Conservation (phyloP, 2,113 vertebrate genomes). For the Tiliqua scincoides region DNA sequence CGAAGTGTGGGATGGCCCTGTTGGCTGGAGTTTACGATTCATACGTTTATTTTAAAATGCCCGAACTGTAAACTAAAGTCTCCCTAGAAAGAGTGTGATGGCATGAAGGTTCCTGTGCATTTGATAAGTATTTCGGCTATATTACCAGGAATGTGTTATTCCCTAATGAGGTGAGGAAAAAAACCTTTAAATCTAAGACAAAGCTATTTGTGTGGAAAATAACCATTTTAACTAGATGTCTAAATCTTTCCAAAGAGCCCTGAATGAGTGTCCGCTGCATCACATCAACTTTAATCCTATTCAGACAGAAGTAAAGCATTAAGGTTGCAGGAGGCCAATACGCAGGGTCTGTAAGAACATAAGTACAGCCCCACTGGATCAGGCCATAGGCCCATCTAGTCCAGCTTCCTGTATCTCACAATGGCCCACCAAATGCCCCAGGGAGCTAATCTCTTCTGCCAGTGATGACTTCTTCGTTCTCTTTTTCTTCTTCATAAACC, state of each 20-base stretch:
- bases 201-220: background rate
- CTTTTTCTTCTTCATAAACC: too few species aligned
- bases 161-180: constrained; percentile 22
- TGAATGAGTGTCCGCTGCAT: constrained; percentile 21
- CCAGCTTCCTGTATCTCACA: too few species aligned
- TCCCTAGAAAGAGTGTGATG: background rate
- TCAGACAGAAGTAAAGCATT: background rate
- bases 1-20: too few species aligned
- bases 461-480: constrained; percentile 47
- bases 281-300: constrained; percentile 48
- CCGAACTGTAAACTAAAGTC: too few species aligned
- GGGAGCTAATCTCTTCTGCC: background rate
- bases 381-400: too few species aligned
- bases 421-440: too few species aligned
- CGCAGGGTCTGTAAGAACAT: background rate
- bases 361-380: too few species aligned
- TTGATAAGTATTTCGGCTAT: background rate
- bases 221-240: background rate
- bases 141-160: background rate
- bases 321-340: constrained; percentile 43
- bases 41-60: background rate
- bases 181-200: background rate
- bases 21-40: too few species aligned
- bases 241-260: constrained; percentile 20
- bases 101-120: background rate